A percentile compares a stretch with the other conserved stretches of the same genome.
Conservation (phyloP, 2,113 vertebrate genomes). For the Alaudala cheleensis region DNA sequence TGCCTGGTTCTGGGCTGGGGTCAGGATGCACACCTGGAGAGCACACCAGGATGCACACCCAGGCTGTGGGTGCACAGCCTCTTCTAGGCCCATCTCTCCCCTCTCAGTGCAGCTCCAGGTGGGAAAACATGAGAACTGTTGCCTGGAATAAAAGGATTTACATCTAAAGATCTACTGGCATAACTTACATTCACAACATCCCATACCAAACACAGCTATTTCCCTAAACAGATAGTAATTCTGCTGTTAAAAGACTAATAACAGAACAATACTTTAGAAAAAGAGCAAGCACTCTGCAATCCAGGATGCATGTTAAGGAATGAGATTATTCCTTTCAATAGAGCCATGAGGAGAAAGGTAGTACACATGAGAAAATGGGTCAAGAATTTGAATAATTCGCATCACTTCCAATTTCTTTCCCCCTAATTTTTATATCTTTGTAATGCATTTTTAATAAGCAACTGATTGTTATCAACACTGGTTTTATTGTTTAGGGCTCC, state of each 20-base stretch:
- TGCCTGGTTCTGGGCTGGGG: neutral
- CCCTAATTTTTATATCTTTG: neutral
- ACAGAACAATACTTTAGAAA: neutral
- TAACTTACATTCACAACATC: neutral
- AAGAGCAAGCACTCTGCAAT: neutral
- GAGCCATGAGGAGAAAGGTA: neutral
- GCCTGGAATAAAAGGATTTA: neutral
- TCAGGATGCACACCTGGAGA: neutral
- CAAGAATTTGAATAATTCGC: neutral
- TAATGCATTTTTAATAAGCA: neutral
- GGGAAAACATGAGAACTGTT: neutral
- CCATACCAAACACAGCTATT: neutral
- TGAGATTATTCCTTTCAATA: neutral
- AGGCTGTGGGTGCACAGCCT: fast-evolving
- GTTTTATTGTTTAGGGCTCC: neutral
- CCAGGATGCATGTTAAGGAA: neutral
- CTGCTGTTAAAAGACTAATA: neutral
- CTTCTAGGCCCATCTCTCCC: neutral
- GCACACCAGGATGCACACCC: too few relatives aligned
- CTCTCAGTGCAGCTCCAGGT: neutral
- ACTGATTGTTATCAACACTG: neutral
- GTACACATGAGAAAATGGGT: neutral
- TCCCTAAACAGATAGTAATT: neutral
- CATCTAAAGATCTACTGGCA: neutral
- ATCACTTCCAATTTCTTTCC: neutral